Evolutionary conservation across 2,113 vertebrate species (phyloP), one percentile per base, ranked within the genome.

Genomic region (Ceyx margarethae): DNA sequence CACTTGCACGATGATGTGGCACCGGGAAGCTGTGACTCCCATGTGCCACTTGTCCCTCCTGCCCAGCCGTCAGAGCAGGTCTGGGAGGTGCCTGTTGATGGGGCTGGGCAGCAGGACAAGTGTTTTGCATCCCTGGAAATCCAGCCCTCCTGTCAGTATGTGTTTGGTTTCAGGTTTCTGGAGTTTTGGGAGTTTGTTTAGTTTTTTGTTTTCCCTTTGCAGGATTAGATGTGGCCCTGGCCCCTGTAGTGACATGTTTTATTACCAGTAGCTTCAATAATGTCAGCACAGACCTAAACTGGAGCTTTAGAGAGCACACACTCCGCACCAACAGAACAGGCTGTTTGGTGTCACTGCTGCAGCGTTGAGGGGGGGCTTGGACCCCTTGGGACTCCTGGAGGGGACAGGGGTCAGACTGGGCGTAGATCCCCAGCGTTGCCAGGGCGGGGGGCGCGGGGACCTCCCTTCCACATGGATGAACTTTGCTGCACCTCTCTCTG

Each of bases 261-360:
- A 87, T 92, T 85, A 85, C 75, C 92, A 92, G 95, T 89, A 89
- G 92, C 84, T 80, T 85, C 92, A 92, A 29, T 53, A 82, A 89
- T 78, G 94, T 95, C 96, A 96, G 89, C 87, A 69, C 84, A 92
- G 89, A 21, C n/a, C 64, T 26, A 81, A 58, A 46, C 15, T 19
- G 64, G 62, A 72, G 77, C 62, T n/a, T 9, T 62, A 10, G 69
- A 56, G 51, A 67, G 0, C 43, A 14, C 43, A 12, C 15, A 0
- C 48, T 68, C 64, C 53, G 33, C 81, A 69, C 87, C 58, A 82
- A 21, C 56, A 22, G 20, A 46, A 37, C 37, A 31, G 22, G 80
- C 76, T 80, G 72, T 19, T 1, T 2, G 3, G 43, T 42, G 84
- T 67, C 80, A 61, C 79, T 13, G 16, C 25, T 3, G 56, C 65